A percentile compares a stretch with the other conserved stretches of the same genome.
phyloP scores from a whole-genome alignment of 2,888 invertebrate species.

The Xestia ashworthii region DNA sequence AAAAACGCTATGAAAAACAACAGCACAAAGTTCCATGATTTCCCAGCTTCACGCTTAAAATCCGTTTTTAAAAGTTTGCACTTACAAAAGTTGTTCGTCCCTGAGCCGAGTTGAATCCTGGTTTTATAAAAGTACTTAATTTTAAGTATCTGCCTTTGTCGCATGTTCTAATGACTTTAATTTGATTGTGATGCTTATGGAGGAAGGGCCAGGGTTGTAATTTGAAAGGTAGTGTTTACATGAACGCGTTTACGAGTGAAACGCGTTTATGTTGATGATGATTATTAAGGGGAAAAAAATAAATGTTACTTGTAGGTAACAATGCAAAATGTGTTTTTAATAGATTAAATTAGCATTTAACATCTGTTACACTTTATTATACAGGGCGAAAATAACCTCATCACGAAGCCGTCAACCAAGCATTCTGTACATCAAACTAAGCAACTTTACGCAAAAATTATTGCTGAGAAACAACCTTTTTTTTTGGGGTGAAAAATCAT shows the following conservation, averaged over 20 bases:
- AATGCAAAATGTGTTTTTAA: not conserved
- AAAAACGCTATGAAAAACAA: slow-evolving; percentile 11
- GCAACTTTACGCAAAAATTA: no score
- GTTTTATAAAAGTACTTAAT: slow-evolving; percentile 30
- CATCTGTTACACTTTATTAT: not conserved
- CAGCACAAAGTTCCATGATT: slow-evolving; percentile 19
- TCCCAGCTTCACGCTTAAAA: slow-evolving; percentile 39
- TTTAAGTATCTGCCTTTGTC: slow-evolving; percentile 18
- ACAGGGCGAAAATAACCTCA: not conserved
- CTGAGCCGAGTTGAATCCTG: slow-evolving; percentile 14
- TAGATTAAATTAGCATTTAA: slow-evolving; percentile 16
- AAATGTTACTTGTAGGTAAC: not conserved
- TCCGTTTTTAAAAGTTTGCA: slow-evolving; percentile 42
- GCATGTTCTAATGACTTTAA: slow-evolving; percentile 9
- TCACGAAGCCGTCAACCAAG: no score
- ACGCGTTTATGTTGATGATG: not conserved
- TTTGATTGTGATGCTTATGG: slow-evolving; percentile 19
- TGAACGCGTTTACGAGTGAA: not conserved
- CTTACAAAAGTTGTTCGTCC: slow-evolving; percentile 36
- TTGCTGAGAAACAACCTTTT: no score
- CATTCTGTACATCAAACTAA: no score
- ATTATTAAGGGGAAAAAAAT: no score
- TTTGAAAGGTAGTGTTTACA: not conserved
- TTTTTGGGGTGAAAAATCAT: no score
- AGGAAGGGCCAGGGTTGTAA: not conserved